Evolutionary conservation across 2,888 invertebrate genomes (phyloP).

Genomic region (Perithous albicinctus): DNA sequence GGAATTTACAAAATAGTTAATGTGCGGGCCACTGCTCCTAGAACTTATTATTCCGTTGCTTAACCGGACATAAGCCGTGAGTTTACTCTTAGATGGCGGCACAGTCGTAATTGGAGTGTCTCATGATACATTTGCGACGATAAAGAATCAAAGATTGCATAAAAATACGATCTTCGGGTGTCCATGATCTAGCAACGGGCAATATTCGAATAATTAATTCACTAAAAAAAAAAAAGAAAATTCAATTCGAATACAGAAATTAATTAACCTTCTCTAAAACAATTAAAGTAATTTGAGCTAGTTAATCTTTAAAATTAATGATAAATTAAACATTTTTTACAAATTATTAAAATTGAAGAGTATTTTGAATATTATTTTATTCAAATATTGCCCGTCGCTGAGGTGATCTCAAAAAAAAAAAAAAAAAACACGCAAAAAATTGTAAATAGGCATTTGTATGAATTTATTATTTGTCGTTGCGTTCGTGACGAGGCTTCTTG

Average conservation of each 20-base stretch:
- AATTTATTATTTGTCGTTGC: constrained; percentile 35
- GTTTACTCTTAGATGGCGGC: not conserved
- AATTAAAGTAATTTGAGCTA: too few relatives aligned
- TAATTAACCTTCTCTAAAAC: too few relatives aligned
- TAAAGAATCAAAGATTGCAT: not conserved
- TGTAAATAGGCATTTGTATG: constrained; percentile 55
- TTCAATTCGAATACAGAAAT: too few relatives aligned
- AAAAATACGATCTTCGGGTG: not conserved
- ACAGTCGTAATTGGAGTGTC: constrained; percentile 3
- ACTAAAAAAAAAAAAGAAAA: too few relatives aligned
- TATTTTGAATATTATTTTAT: too few relatives aligned
- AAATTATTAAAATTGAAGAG: too few relatives aligned
- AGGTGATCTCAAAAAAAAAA: not conserved
- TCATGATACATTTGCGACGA: constrained; percentile 13
- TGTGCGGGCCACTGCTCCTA: constrained; percentile 55
- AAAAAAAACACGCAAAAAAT: constrained; percentile 10
- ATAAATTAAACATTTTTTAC: too few relatives aligned
- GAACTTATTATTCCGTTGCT: constrained; percentile 55
- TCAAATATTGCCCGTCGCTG: too few relatives aligned
- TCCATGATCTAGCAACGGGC: not conserved
- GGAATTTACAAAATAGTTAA: constrained; percentile 53
- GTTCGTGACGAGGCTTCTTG: not conserved
- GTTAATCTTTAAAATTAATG: too few relatives aligned
- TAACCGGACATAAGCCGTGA: constrained; percentile 9
- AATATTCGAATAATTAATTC: too few relatives aligned